Conservation (phyloP, 1,140 invertebrate species). For the Popillia japonica region DNA sequence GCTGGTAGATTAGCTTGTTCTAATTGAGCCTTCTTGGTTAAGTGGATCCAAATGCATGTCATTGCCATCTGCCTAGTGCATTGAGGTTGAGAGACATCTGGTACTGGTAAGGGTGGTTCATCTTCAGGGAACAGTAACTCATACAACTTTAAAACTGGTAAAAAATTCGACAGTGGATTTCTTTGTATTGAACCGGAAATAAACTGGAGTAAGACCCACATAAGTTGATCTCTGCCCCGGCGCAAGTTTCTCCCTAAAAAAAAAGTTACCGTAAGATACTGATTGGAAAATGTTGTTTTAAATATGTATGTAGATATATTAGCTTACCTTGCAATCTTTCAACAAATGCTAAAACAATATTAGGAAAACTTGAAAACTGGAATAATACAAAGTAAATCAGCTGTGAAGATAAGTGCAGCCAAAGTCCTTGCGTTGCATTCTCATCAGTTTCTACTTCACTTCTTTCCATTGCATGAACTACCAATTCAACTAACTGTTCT, state of each 20-base stretch:
- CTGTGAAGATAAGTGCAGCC: slow-evolving; percentile 94
- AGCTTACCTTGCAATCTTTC: slow-evolving; percentile 61
- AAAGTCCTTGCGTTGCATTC: slow-evolving; percentile 81
- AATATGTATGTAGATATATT: no score
- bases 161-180: slow-evolving; percentile 88
- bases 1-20: slow-evolving; percentile 63
- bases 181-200: slow-evolving; percentile 96
- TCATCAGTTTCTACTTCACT: slow-evolving; percentile 81
- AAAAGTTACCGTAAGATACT: not conserved
- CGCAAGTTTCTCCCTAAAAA: slow-evolving; percentile 69
- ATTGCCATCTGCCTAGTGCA: slow-evolving; percentile 93
- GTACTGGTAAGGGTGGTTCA: slow-evolving; percentile 86
- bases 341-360: slow-evolving; percentile 88
- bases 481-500: slow-evolving; percentile 91
- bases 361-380: slow-evolving; percentile 92
- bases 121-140: slow-evolving; percentile 93
- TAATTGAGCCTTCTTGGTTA: slow-evolving; percentile 80
- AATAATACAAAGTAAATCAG: slow-evolving; percentile 96
- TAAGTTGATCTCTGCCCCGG: slow-evolving; percentile 92
- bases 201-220: slow-evolving; percentile 98
- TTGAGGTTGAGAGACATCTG: slow-evolving; percentile 85
- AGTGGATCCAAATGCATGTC: slow-evolving; percentile 96
- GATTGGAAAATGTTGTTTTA: not conserved
- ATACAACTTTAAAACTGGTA: slow-evolving; percentile 90
- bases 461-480: slow-evolving; percentile 91